Percentiles rank a stretch among this genome's conserved stretches.
Evolutionary conservation across 2,888 invertebrate species (phyloP).

Genomic region (Noctua janthe): DNA sequence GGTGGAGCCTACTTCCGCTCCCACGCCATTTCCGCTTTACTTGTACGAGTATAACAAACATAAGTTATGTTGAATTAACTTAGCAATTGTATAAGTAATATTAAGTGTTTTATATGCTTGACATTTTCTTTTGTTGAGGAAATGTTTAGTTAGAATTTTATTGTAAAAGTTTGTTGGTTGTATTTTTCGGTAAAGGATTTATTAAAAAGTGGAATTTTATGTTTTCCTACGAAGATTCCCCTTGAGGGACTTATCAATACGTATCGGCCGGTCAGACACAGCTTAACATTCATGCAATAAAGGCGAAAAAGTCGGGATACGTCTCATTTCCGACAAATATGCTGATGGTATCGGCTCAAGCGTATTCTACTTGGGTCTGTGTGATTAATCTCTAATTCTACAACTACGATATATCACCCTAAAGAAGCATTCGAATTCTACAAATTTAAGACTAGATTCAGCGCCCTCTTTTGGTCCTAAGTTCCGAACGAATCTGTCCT

Average conservation of each 20-base stretch:
- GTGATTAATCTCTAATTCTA: neutral
- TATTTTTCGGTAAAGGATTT: neutral
- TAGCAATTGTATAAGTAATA: constrained; percentile 28
- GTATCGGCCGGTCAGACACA: neutral
- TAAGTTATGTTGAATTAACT: constrained; percentile 51
- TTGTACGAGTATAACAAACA: constrained; percentile 55
- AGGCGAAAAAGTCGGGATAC: neutral
- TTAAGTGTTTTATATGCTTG: constrained; percentile 27
- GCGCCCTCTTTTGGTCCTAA: constrained; percentile 23
- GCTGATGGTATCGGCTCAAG: neutral
- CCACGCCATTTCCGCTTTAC: constrained; percentile 54
- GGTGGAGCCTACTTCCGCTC: constrained; percentile 71
- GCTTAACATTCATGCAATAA: neutral
- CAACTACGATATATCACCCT: neutral
- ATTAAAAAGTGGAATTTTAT: neutral
- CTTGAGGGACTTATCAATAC: neutral
- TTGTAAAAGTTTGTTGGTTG: neutral
- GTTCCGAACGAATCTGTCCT: neutral
- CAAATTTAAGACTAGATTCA: neutral
- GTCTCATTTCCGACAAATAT: neutral
- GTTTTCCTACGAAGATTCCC: neutral
- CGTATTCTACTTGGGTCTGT: neutral
- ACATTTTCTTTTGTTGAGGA: constrained; percentile 3
- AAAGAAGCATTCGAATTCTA: neutral
- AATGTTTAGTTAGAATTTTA: neutral